Base-by-base conservation (phyloP, 2,888 invertebrate genomes). In the Carterocephalus palaemon region DNA sequence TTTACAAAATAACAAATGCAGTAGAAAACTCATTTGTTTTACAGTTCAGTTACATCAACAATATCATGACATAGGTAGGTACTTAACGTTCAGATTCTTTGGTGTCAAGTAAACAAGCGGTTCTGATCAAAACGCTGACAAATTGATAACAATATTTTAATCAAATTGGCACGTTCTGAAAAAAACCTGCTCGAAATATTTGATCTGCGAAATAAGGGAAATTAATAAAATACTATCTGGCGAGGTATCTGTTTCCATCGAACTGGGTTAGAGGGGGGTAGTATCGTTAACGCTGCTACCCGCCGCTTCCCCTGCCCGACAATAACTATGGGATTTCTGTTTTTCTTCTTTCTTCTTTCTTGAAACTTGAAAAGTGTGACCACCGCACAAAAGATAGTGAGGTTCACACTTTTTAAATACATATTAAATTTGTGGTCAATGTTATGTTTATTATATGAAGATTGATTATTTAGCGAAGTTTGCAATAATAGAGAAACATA, bases 91-190 rank as follows among this genome's bases (percentile, higher is more conserved):
- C 10, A 7, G 12, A 26, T 12, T 7, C 26, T 6, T 12, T 22
- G 33, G 15, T 39, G 39, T 20, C n/a, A 8, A 17, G n/a, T 7
- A 13, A 20, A 12, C 19, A 20, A 39, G 13, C 9, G 29, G 9
- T 24, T 29, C 19, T 39, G 1, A 10, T 22, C 39, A 39, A 39
- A 39, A 39, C 39, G 39, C 28, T 6, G 29, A 17, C 39, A 39
- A 39, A 29, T 39, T 39, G 39, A 39, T 39, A 39, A 29, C 9
- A 20, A 10, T 6, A n/a, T 10, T 16, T 10, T n/a, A 39, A 39
- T 39, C 39, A 39, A 39, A 13, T 39, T 39, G 39, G 39, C 29
- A 15, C 39, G 39, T 39, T 39, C 39, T 39, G 39, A 39, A 39
- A 15, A 39, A 15, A 39, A 16, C 15, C 29, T 17, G 10, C 15